phyloP scores from a whole-genome alignment of 2,113 vertebrate species.

The Tauraco erythrolophus region DNA sequence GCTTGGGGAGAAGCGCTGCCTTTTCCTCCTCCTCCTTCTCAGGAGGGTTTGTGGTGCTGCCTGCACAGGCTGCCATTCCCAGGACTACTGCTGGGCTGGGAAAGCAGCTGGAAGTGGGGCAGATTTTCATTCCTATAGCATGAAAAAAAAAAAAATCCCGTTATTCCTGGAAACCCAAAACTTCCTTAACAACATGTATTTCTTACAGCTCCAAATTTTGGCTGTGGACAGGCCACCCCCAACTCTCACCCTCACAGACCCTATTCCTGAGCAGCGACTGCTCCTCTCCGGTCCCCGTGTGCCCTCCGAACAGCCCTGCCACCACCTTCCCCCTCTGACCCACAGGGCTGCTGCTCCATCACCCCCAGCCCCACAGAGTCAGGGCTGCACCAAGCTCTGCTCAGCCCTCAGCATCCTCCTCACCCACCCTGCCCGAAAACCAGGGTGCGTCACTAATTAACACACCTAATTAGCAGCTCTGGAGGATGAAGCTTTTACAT shows the following conservation, averaged over 20 bases:
- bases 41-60: neutral
- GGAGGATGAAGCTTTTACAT: neutral
- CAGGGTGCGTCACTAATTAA: neutral
- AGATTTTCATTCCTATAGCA: neutral
- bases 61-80: neutral
- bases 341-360: neutral
- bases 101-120: neutral
- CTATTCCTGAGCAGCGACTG: neutral
- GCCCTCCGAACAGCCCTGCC: neutral
- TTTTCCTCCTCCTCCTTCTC: neutral
- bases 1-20: neutral
- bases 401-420: neutral
- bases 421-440: accelerated
- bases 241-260: too few species aligned
- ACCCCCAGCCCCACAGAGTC: neutral
- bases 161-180: neutral
- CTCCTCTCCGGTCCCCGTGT: neutral
- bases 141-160: accelerated
- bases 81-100: neutral
- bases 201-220: neutral
- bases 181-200: neutral
- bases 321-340: neutral
- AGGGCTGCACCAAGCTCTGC: neutral
- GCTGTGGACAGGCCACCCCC: neutral
- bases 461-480: neutral